Conservation (phyloP, 2,888 invertebrate genomes). For the Aethes cnicana region DNA sequence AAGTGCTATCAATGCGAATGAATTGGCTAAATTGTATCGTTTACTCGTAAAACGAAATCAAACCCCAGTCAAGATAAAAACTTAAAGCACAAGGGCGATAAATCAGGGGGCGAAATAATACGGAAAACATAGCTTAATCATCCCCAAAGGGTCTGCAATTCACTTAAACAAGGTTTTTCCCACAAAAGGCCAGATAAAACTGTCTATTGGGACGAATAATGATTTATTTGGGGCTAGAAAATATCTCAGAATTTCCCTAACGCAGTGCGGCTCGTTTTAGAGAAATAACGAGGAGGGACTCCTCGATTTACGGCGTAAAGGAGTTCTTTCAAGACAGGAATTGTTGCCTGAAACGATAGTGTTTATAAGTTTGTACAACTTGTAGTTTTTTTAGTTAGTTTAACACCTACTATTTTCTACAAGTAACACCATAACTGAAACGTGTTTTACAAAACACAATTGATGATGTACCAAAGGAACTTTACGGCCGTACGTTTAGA, state of each 20-base stretch:
- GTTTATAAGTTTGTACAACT: background rate
- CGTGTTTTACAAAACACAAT: no score
- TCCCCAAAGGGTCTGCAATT: constrained; percentile 27
- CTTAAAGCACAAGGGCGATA: constrained; percentile 11
- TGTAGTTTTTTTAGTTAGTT: background rate
- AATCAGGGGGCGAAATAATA: constrained; percentile 15
- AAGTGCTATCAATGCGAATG: no score
- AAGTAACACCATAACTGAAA: no score
- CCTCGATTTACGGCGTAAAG: background rate
- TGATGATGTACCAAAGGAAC: no score
- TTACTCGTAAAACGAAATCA: no score
- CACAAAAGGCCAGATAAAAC: constrained; percentile 32
- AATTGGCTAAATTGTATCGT: no score
- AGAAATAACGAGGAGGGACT: constrained; percentile 14
- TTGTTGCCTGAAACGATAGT: background rate
- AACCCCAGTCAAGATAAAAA: constrained; percentile 1
- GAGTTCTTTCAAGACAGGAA: background rate
- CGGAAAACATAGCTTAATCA: constrained; percentile 29
- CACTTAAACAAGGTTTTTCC: constrained; percentile 31
- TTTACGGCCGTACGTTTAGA: no score
- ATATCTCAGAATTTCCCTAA: constrained; percentile 28
- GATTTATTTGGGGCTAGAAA: constrained; percentile 31
- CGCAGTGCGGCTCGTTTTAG: constrained; percentile 24
- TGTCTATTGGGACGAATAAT: constrained; percentile 32
- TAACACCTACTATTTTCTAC: no score